A percentile compares a stretch with the other conserved stretches of the same genome.
Conservation (phyloP, 2,888 invertebrate genomes). For the Eristalis tenax region DNA sequence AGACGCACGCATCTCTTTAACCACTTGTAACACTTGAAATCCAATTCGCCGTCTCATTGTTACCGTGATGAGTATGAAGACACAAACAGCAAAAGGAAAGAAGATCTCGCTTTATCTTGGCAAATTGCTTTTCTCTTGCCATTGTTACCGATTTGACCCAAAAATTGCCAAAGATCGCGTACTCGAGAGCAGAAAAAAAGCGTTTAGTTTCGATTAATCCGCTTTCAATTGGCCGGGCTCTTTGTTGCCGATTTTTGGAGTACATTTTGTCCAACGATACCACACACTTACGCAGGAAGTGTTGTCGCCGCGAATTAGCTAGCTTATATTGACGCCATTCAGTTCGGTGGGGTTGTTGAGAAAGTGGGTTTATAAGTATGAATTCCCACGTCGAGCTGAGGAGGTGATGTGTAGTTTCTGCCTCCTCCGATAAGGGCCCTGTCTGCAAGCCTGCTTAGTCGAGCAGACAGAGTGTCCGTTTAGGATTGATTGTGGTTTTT, state of each 20-base stretch:
- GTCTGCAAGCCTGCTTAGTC: too few relatives aligned
- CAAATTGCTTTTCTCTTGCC: conserved; percentile 26
- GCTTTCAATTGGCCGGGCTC: conserved; percentile 26
- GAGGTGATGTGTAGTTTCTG: too few relatives aligned
- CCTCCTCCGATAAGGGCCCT: too few relatives aligned
- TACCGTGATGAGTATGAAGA: background rate
- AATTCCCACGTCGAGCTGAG: too few relatives aligned
- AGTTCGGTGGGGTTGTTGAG: too few relatives aligned
- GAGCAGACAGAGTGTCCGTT: too few relatives aligned
- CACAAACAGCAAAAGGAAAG: background rate
- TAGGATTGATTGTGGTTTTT: too few relatives aligned
- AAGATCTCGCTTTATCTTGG: conserved; percentile 5
- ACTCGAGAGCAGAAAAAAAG: background rate
- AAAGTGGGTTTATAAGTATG: too few relatives aligned
- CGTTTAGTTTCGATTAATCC: conserved; percentile 24
- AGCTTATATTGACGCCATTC: too few relatives aligned
- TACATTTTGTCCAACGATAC: conserved; percentile 20
- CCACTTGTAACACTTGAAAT: conserved; percentile 24
- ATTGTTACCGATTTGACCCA: conserved; percentile 35
- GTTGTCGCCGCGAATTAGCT: too few relatives aligned
- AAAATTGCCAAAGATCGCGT: conserved; percentile 7
- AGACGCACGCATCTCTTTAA: conserved; percentile 3
- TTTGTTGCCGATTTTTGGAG: background rate
- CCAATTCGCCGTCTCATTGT: background rate
- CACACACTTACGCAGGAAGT: conserved; percentile 20